phyloP scores from a whole-genome alignment of 2,888 invertebrate species.

The Junonia oenone region DNA sequence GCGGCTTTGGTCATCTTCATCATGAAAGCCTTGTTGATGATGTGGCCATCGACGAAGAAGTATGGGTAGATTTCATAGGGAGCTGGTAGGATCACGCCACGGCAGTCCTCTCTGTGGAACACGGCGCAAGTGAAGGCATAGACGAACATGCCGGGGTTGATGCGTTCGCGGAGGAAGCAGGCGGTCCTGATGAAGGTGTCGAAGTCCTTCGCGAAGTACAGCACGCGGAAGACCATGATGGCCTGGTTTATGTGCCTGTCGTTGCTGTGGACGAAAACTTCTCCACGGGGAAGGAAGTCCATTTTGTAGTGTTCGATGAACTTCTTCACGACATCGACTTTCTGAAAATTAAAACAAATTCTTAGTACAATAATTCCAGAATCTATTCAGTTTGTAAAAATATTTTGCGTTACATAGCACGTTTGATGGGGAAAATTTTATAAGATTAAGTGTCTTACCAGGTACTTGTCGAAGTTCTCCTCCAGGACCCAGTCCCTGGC shows the following conservation, averaged over 20 bases:
- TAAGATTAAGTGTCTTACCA: too few species aligned
- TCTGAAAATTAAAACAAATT: slow-evolving; percentile 45
- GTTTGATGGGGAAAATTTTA: too few species aligned
- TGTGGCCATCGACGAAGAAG: slow-evolving; percentile 85
- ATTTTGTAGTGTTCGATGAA: slow-evolving; percentile 77
- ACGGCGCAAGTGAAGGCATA: slow-evolving; percentile 84
- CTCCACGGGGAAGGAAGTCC: slow-evolving; percentile 79
- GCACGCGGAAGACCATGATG: slow-evolving; percentile 80
- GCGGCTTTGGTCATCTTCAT: slow-evolving; percentile 81
- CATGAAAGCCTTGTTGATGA: slow-evolving; percentile 83
- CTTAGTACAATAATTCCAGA: not conserved
- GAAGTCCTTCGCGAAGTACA: slow-evolving; percentile 85
- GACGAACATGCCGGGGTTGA: slow-evolving; percentile 87
- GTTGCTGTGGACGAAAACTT: slow-evolving; percentile 82
- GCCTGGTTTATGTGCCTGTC: slow-evolving; percentile 81
- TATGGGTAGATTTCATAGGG: slow-evolving; percentile 89
- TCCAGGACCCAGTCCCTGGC: slow-evolving; percentile 81
- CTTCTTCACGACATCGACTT: slow-evolving; percentile 77
- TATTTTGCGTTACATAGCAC: too few species aligned
- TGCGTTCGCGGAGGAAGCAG: slow-evolving; percentile 83
- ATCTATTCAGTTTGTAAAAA: too few species aligned
- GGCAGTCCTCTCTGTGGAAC: slow-evolving; percentile 83
- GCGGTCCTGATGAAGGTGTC: slow-evolving; percentile 83
- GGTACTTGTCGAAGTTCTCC: slow-evolving; percentile 78
- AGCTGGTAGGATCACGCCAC: slow-evolving; percentile 83